Evolutionary conservation across 2,113 vertebrate genomes (phyloP).

Genomic region (Gallinago media): DNA sequence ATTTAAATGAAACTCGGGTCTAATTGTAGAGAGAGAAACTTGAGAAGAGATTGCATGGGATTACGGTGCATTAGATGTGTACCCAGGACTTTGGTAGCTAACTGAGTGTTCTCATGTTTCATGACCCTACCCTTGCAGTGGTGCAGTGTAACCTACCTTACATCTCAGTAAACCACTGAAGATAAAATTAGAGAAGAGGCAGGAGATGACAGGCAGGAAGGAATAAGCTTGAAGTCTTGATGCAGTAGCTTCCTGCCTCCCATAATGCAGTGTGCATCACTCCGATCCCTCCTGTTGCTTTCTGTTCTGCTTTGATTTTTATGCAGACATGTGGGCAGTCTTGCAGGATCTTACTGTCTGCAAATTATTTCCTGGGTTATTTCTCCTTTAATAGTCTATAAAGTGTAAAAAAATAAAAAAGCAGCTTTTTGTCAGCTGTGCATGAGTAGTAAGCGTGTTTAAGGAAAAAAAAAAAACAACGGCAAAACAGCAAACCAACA

Average conservation of each 20-base stretch:
- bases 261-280: not conserved
- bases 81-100: not conserved
- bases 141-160: not conserved
- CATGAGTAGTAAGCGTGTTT: not conserved
- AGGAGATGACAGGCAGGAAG: not conserved
- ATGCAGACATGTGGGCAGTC: not conserved
- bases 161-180: not conserved
- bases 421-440: not conserved
- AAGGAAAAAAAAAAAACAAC: not conserved
- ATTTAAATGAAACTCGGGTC: not conserved
- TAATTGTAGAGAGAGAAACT: not conserved
- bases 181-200: not conserved
- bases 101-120: not conserved
- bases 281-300: not conserved
- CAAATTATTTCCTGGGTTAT: not conserved
- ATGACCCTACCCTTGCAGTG: not conserved
- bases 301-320: not conserved
- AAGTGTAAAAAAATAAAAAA: not conserved
- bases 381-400: not conserved
- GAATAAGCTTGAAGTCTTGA: not conserved
- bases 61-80: not conserved
- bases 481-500: too few species aligned
- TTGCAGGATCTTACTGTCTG: not conserved
- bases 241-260: not conserved
- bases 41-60: not conserved